A percentile compares a stretch with the other conserved stretches of the same genome.
Conservation (phyloP, 2,797 vertebrate species). For the Vultur gryphus region DNA sequence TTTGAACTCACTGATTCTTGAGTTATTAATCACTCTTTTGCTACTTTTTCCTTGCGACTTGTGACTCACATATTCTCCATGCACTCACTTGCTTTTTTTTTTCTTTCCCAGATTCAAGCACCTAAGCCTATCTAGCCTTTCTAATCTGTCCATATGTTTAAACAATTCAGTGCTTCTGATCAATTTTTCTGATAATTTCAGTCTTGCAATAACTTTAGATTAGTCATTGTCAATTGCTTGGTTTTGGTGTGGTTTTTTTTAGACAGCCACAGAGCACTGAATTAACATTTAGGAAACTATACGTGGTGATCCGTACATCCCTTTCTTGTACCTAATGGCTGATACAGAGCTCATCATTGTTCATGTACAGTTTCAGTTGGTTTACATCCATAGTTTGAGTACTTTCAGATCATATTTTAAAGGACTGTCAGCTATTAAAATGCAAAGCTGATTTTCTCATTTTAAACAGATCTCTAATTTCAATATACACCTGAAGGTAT, state of each 20-base stretch:
- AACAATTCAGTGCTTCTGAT: not conserved
- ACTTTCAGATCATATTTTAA: not conserved
- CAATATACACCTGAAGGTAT: not conserved
- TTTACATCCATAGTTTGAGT: not conserved
- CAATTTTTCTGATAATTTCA: not conserved
- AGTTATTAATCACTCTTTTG: not conserved
- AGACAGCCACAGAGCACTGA: not conserved
- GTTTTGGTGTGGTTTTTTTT: not conserved
- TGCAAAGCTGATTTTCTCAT: not conserved
- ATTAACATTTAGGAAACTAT: not conserved
- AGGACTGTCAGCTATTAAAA: not conserved
- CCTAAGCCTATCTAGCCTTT: not conserved
- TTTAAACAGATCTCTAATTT: not conserved
- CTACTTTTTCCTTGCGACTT: not conserved
- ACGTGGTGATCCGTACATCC: fast-evolving
- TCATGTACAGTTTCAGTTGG: not conserved
- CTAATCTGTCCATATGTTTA: not conserved
- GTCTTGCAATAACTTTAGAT: not conserved
- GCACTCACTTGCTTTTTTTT: not conserved
- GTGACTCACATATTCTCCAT: not conserved
- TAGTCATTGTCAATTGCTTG: not conserved
- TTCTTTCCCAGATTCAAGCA: not conserved
- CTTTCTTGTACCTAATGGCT: not conserved
- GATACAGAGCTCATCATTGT: not conserved
- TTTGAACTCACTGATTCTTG: not conserved